A percentile compares a stretch with the other conserved stretches of the same genome.
Evolutionary conservation across 2,888 invertebrate genomes (phyloP).

Genomic region (Phrixothrix hirtus): DNA sequence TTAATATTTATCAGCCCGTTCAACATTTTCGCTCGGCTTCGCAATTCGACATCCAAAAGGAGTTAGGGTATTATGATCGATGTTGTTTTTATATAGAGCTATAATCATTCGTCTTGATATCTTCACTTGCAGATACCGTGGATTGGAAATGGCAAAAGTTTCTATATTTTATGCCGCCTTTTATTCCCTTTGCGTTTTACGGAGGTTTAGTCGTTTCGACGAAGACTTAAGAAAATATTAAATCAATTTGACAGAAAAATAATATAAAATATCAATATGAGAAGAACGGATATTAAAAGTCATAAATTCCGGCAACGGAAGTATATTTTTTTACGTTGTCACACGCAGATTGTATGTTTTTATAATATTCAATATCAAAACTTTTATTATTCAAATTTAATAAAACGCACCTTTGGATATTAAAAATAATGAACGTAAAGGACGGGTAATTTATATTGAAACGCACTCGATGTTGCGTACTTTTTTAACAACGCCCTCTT

Average conservation of each 20-base stretch:
- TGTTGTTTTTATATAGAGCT: slow-evolving; percentile 36
- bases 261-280: slow-evolving; percentile 31
- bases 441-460: slow-evolving; percentile 25
- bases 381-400: too few species aligned
- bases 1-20: background rate
- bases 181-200: slow-evolving; percentile 6
- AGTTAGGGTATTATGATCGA: slow-evolving; percentile 33
- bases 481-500: slow-evolving; percentile 43
- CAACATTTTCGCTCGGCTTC: background rate
- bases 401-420: background rate
- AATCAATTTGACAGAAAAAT: slow-evolving; percentile 23
- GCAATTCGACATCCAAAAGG: slow-evolving; percentile 1
- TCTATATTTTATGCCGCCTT: slow-evolving; percentile 14
- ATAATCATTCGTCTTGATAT: slow-evolving; percentile 37
- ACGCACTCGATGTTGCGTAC: slow-evolving; percentile 34
- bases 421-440: background rate
- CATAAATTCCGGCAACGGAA: slow-evolving; percentile 21
- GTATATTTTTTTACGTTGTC: slow-evolving; percentile 11
- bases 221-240: slow-evolving; percentile 23
- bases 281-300: slow-evolving; percentile 31
- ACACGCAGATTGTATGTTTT: slow-evolving; percentile 20
- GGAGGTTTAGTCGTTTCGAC: slow-evolving; percentile 2
- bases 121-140: slow-evolving; percentile 31
- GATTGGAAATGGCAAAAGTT: slow-evolving; percentile 32
- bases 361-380: slow-evolving; percentile 22